Base-by-base conservation (phyloP, 2,113 vertebrate species). In the Malurus alboscapulatus region DNA sequence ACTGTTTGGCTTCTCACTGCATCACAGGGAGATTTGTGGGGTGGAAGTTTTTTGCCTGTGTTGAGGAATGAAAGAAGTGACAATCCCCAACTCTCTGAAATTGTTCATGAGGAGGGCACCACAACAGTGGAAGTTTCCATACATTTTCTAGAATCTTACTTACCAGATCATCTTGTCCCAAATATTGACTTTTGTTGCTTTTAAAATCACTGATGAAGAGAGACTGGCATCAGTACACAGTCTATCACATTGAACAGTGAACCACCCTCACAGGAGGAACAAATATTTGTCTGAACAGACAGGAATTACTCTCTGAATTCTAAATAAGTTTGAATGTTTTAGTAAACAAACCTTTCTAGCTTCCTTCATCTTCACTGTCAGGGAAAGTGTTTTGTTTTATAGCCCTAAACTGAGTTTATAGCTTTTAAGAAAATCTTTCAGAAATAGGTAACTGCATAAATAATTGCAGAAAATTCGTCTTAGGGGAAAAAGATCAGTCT, bases 381-480 rank as follows among this genome's bases (percentile, higher is more conserved):
- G 72, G 14, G 8, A 81, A 50, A 36, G 10, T 18, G 6, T 40
- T 88, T 66, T 83, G 44, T 8, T 86, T 84, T 53, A 53, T n/a
- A 86, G 44, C 5, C 21, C 40, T 57, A 81, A 58, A 81, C 3
- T 63, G 53, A 78, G 25, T 71, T 71, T 53, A 59, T 3, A 59
- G 45, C 9, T 90, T 92, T 73, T 66, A 51, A 63, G 48, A 40
- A 88, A 59, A 75, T 57, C 36, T 87, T 83, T 93, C 73, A 74
- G 53, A 83, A 80, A 69, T 10, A 65, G 66, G 34, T 78, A 67
- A 66, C 29, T 81, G 34, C 44, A 88, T n/a, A 92, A 86, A 63
- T 48, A 93, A 59, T 44, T 44, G 78, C 12, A 87, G n/a, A 87
- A 68, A 87, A 87, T 34, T 40, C 4, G 20, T 48, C 57, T 65